Evolutionary conservation across 2,888 invertebrate species (phyloP).

Genomic region (Tiphia femorata): DNA sequence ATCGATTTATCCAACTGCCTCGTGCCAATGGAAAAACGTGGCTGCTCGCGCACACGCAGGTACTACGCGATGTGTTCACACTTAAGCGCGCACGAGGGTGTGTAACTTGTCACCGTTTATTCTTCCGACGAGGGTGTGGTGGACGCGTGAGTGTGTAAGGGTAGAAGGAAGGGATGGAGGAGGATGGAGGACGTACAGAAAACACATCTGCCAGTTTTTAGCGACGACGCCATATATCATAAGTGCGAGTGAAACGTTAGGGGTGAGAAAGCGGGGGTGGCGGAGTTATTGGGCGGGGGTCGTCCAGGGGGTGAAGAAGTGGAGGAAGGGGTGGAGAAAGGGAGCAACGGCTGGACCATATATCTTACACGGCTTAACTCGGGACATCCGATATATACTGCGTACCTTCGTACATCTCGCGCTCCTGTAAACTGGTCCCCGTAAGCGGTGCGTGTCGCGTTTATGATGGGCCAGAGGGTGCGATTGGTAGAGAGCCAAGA

Average conservation of each 20-base stretch:
- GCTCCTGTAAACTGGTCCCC: too few species aligned
- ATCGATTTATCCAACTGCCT: constrained; percentile 42
- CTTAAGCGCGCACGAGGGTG: too few species aligned
- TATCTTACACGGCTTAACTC: constrained; percentile 55
- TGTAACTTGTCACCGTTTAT: too few species aligned
- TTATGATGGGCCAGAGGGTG: too few species aligned
- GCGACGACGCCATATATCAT: constrained; percentile 53
- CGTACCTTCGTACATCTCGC: too few species aligned
- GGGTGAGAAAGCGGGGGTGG: constrained; percentile 22
- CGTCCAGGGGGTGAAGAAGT: background rate
- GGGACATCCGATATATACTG: constrained; percentile 34
- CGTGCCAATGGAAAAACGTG: constrained; percentile 20
- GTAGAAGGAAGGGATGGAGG: constrained; percentile 8
- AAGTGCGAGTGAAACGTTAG: constrained; percentile 51
- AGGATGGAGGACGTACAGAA: constrained; percentile 20
- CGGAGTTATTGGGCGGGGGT: too few species aligned
- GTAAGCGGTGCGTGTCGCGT: too few species aligned
- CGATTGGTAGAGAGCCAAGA: too few species aligned
- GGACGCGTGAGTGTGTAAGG: too few species aligned
- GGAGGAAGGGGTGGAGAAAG: constrained; percentile 7
- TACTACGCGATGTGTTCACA: too few species aligned
- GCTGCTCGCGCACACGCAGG: constrained; percentile 2
- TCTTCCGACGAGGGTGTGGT: too few species aligned
- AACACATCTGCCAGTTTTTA: constrained; percentile 58
- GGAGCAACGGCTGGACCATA: constrained; percentile 48